phyloP scores from a whole-genome alignment of 2,888 invertebrate genomes.

The Brachypalpus laphriformis region DNA sequence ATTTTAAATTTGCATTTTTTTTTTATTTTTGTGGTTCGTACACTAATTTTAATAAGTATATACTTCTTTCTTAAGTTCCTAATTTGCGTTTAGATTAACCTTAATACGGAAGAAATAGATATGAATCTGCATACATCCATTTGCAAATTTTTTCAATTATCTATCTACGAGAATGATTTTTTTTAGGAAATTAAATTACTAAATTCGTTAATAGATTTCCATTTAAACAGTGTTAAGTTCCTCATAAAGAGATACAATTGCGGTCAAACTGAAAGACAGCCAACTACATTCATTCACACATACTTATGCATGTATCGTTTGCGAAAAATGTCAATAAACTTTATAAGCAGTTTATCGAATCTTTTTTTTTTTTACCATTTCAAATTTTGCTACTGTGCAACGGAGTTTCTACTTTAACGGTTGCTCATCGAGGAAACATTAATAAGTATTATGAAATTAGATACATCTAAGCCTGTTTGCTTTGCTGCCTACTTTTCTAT shows the following conservation, averaged over 20 bases:
- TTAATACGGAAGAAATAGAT: not conserved
- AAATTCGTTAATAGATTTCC: not conserved
- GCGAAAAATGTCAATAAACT: not conserved
- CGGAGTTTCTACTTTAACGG: slow-evolving; percentile 3
- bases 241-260: not conserved
- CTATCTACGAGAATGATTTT: not conserved
- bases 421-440: not conserved
- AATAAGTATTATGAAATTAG: not conserved
- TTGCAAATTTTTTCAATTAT: not conserved
- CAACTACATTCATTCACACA: not conserved
- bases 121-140: not conserved
- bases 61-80: not conserved
- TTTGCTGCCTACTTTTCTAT: not conserved
- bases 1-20: not conserved
- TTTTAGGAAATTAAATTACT: not conserved
- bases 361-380: not conserved
- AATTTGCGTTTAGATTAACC: not conserved
- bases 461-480: not conserved
- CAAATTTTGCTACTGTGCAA: not conserved
- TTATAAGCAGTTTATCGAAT: not conserved
- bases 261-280: not conserved
- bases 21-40: no score
- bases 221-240: not conserved
- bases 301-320: not conserved
- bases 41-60: not conserved